phyloP scores from a whole-genome alignment of 1,140 invertebrate genomes.

The Zaprionus tsacasi region DNA sequence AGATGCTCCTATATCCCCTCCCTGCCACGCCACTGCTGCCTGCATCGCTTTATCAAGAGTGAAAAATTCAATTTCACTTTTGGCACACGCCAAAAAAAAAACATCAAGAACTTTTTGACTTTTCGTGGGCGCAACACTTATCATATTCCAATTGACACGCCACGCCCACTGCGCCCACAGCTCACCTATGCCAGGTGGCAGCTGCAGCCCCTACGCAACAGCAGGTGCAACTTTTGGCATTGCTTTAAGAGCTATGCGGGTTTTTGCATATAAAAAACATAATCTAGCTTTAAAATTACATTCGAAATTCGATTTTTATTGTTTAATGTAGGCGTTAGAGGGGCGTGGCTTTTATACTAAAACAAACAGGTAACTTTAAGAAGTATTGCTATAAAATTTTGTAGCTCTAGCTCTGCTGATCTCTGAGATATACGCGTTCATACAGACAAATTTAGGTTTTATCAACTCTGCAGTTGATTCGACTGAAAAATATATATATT shows the following conservation, averaged over 20 bases:
- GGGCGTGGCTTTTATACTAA: no score
- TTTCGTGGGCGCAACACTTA: conserved; percentile 61
- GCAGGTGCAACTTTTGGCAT: conserved; percentile 34
- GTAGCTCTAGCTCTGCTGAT: no score
- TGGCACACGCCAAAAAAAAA: conserved; percentile 40
- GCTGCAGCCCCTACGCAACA: background rate
- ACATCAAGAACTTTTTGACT: conserved; percentile 23
- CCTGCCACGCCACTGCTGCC: background rate
- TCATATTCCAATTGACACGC: conserved; percentile 63
- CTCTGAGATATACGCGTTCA: no score
- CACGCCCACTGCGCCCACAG: background rate
- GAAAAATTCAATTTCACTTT: conserved; percentile 80
- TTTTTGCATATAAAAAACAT: conserved; percentile 16
- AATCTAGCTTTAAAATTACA: background rate
- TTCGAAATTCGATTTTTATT: no score
- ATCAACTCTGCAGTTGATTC: no score
- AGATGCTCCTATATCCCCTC: background rate
- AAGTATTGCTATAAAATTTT: no score
- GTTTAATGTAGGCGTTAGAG: no score
- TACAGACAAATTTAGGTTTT: no score
- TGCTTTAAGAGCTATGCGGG: conserved; percentile 31
- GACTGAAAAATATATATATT: no score
- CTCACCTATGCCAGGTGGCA: no score
- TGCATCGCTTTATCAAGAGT: conserved; percentile 74
- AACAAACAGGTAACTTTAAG: no score